Base-by-base conservation (phyloP, 1,140 invertebrate species). In the Cryptotermes secundus region DNA sequence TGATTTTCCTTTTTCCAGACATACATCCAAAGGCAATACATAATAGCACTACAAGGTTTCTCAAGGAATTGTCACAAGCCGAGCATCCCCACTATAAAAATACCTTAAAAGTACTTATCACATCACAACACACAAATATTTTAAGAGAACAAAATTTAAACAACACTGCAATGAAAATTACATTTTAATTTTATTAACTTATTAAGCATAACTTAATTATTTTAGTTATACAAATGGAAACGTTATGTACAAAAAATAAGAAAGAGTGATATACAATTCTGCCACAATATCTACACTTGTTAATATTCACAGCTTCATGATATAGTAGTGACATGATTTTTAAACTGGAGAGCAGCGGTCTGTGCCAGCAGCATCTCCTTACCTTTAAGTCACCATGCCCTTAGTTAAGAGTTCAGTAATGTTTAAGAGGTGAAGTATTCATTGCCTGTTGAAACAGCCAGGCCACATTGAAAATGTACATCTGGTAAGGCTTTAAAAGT, bases 191-290 rank as follows among this genome's bases (percentile, higher is more conserved):
- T 84, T 84, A 53, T 53, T 53, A 84, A 84, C 45, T 84, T 84
- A 80, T 80, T 35, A 81, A 82, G 80, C 31, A 53, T 80, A 82
- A 81, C 53, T 84, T 84, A 72, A 83, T 83, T 84, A 81, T 80
- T 79, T 84, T 81, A 81, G 80, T 84, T 82, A 82, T 84, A 84
- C 80, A 84, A 84, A 84, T 84, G 35, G 82, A 84, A 34, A 42
- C 81, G 83, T 84, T 84, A 84, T 84, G 80, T 84, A 84, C 84
- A 84, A 84, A 84, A 84, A 84, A 84, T 82, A 79, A 80, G 65
- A 72, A 84, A 19, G 45, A 84, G 80, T 84, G 45, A 42, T 81
- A 53, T 53, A 82, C 81, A 81, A 22, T 36, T 38, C 80, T 81
- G 80, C 80, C 12, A 80, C 31, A 81, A 81, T 19, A 31, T 79